Evolutionary conservation across 2,797 vertebrate genomes (phyloP), one percentile per base, ranked within the genome.

Genomic region (Sebastes iracundus): DNA sequence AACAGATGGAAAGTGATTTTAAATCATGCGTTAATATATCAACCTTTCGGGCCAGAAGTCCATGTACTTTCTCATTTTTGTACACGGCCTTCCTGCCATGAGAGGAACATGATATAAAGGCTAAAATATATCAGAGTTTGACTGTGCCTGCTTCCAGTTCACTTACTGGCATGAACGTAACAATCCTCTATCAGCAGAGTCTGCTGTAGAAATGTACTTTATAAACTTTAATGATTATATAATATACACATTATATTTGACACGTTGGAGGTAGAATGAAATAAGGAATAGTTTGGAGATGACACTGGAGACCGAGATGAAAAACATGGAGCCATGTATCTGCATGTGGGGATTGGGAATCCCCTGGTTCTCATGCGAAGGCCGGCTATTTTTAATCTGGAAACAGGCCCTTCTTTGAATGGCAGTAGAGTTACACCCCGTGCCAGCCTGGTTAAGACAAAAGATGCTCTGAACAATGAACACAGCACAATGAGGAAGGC

Each of bases 321-420:
- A 87, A 80, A 92, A 77, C 85, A 87, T 2, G n/a, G 27, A 72
- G 72, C 75, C 38, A 3, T 83, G 85, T 52, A 22, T 82, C 67
- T 52, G 72, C 59, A 25, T 59, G 65, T 4, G 76, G 32, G 30
- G 32, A 49, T 7, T 62, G 62, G 90, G 93, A 90, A 91, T 87
- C 91, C 90, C 93, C 90, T 1, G 65, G 72, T 84, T 92, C 88
- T 87, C 90, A 91, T 83, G 92, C 13, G 85, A 91, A 90, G 89
- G 89, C 79, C 75, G 6, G 78, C 84, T 94, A 94, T 94, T 94
- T 93, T 92, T 91, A 91, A 80, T 89, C 89, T 91, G 81, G 78
- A 90, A 89, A 93, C 90, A 88, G 88, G 74, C 79, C 64, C 38
- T 32, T 80, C 86, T 88, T 83, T 88, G 71, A 80, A 65, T 42